Conservation (phyloP, 2,113 vertebrate species). For the Hippocampus abdominalis region DNA sequence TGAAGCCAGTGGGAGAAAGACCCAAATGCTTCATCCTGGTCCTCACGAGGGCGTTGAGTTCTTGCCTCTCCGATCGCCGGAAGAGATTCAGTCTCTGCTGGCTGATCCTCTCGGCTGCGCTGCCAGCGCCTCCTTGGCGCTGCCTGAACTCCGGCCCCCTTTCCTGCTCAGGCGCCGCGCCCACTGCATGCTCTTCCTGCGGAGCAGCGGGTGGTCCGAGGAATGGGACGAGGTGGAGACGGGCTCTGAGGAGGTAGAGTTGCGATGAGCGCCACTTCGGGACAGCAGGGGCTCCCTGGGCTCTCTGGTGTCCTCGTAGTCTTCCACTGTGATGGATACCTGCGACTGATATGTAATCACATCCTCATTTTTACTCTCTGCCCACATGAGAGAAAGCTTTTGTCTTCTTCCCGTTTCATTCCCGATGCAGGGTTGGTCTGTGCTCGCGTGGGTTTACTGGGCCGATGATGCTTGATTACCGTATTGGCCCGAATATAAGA, state of each 20-base stretch:
- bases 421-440: too few relatives aligned
- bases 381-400: background rate
- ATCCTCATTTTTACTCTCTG: background rate
- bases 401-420: background rate
- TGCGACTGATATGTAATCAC: conserved; percentile 66
- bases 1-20: conserved; percentile 76
- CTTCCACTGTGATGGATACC: conserved; percentile 80
- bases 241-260: conserved; percentile 77
- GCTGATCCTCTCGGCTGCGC: conserved; percentile 75
- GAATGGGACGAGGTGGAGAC: conserved; percentile 71
- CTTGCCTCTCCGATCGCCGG: conserved; percentile 78
- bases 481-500: too few relatives aligned
- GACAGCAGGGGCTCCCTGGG: conserved; percentile 73
- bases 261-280: conserved; percentile 67
- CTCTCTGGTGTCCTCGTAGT: conserved; percentile 79
- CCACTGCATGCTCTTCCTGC: conserved; percentile 83
- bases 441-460: too few relatives aligned
- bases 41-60: conserved; percentile 76
- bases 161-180: conserved; percentile 77
- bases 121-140: conserved; percentile 68
- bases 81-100: conserved; percentile 78
- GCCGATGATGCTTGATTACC: too few relatives aligned
- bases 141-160: conserved; percentile 65
- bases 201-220: conserved; percentile 76
- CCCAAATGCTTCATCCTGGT: conserved; percentile 80